Evolutionary conservation across 2,797 vertebrate species (phyloP), one percentile per base, ranked within the genome.

Genomic region (Tragopan temminckii): DNA sequence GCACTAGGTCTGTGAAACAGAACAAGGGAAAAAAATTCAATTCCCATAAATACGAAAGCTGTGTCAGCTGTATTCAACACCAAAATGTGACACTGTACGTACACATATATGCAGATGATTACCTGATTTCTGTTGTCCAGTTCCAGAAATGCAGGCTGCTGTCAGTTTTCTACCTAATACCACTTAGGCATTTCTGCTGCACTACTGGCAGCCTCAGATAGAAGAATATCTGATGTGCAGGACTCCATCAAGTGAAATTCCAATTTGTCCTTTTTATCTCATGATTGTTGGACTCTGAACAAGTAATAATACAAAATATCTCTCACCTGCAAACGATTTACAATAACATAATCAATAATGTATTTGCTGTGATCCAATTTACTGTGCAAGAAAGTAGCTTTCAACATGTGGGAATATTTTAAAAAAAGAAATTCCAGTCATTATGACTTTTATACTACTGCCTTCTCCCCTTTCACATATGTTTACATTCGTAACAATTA

Each of bases 301-400:
- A 95, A 94, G 69, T 88, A 93, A 83, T 77, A 93, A 88, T 25
- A 93, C 9, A 93, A 95, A 94, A 80, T 76, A 90, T 42, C 62
- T 95, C 88, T 92, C 81, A 89, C 67, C 46, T 92, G 87, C 11
- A 93, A 93, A 92, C 0, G 1, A 95, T 89, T 93, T 93, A 87
- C 55, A 93, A 43, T 46, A 82, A 80, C 4, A 82, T 71, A 76
- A 94, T 85, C 80, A 94, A 91, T 62, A 75, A 80, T 7, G 20
- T 33, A 83, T 59, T 95, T 93, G 72, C 81, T 76, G 33, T 17
- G 35, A 75, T 69, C 19, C 69, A 40, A n/a, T 50, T 57, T 42
- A 55, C 23, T 0, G 1, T 40, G 57, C 13, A 83, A 71, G 42
- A 69, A 91, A 78, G 46, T 13, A 76, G 23, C 27, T 40, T 75